Conservation (phyloP, 2,113 vertebrate genomes). For the Rhizomys pruinosus region DNA sequence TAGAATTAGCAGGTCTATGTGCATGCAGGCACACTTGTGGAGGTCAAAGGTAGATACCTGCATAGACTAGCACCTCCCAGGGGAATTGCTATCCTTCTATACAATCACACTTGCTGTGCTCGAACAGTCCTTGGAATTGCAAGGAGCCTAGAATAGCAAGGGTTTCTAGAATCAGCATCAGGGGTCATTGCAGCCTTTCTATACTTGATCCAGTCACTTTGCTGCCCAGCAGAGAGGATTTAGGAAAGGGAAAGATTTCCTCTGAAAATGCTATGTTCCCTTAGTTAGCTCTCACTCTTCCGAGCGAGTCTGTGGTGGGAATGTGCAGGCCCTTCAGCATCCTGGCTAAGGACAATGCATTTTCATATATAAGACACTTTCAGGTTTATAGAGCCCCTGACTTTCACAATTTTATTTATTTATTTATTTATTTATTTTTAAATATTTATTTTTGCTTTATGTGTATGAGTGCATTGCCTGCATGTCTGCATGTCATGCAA, state of each 20-base stretch:
- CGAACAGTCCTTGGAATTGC: neutral
- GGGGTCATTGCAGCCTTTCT: neutral
- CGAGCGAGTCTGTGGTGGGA: neutral
- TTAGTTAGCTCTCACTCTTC: neutral
- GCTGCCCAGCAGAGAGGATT: neutral
- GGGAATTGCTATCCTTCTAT: neutral
- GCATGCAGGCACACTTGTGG: too few species aligned
- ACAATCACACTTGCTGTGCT: neutral
- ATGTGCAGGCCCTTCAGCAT: neutral
- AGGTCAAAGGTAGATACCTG: neutral
- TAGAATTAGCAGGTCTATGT: neutral
- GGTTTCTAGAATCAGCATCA: neutral
- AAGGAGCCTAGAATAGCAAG: neutral
- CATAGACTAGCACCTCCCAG: neutral
- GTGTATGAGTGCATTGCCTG: too few species aligned
- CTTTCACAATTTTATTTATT: neutral
- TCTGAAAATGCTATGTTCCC: neutral
- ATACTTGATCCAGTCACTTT: neutral
- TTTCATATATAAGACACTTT: neutral
- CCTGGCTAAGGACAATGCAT: neutral
- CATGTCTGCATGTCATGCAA: too few species aligned
- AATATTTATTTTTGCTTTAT: too few species aligned
- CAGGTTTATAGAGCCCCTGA: neutral
- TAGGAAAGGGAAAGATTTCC: neutral
- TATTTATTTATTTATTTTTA: too few species aligned